A percentile compares a stretch with the other conserved stretches of the same genome.
phyloP scores from a whole-genome alignment of 1,140 invertebrate genomes.

The Drosophila malerkotliana region DNA sequence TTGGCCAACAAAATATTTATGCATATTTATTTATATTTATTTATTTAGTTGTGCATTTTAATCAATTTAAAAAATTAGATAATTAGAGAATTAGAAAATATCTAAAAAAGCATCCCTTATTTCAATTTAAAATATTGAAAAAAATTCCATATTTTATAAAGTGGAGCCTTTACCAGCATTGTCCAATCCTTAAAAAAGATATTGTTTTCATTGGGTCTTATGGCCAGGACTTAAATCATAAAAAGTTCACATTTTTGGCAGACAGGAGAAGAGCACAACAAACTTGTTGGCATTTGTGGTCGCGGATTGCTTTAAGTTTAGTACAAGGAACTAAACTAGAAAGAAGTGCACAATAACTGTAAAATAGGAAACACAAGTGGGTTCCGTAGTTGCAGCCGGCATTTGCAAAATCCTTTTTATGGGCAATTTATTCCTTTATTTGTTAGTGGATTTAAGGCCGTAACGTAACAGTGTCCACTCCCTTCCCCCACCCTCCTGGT shows the following conservation, averaged over 20 bases:
- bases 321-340: constrained; percentile 36
- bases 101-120: no score
- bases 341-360: constrained; percentile 55
- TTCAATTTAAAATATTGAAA: no score
- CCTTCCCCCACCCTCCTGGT: constrained; percentile 5
- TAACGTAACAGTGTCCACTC: constrained; percentile 61
- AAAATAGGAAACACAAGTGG: constrained; percentile 70
- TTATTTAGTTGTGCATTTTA: no score
- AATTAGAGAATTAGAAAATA: no score
- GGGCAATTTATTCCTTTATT: constrained; percentile 80
- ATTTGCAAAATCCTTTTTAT: constrained; percentile 81
- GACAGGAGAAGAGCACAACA: neutral
- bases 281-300: constrained; percentile 38
- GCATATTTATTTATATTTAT: no score
- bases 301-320: constrained; percentile 28
- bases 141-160: no score
- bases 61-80: no score
- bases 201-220: neutral
- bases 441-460: constrained; percentile 80
- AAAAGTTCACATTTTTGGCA: constrained; percentile 5
- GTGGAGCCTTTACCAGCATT: no score
- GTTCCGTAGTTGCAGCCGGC: constrained; percentile 69
- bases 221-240: neutral
- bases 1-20: no score
- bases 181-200: neutral